Evolutionary conservation across 2,888 invertebrate genomes (phyloP).

Genomic region (Cyclophora albipunctata): DNA sequence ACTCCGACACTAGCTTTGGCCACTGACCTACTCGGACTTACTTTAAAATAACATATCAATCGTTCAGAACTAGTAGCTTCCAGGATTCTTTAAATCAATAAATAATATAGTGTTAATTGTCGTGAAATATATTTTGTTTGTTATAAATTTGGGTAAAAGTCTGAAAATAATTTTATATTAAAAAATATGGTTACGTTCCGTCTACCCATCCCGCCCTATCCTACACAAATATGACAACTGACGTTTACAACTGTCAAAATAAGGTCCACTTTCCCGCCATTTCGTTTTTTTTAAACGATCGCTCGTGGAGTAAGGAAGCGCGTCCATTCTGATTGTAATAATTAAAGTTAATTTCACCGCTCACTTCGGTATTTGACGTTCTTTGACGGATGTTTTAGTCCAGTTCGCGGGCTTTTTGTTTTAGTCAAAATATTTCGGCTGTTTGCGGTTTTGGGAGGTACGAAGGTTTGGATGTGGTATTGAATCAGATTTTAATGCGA

Average conservation of each 20-base stretch:
- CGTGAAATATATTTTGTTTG: too few species aligned
- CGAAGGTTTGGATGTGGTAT: conserved; percentile 10
- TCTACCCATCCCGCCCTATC: too few species aligned
- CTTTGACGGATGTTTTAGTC: conserved; percentile 32
- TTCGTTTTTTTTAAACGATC: conserved; percentile 6
- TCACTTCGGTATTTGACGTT: conserved; percentile 33
- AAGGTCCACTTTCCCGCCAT: conserved; percentile 10
- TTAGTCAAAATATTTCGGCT: conserved; percentile 23
- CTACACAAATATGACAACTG: conserved; percentile 1
- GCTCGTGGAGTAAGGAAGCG: neutral
- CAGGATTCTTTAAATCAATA: too few species aligned
- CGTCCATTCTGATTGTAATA: conserved; percentile 24
- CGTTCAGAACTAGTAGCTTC: too few species aligned
- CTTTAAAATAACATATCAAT: too few species aligned
- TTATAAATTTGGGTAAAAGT: too few species aligned
- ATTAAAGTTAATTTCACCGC: conserved; percentile 41
- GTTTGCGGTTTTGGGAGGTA: conserved; percentile 8
- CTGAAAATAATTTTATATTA: too few species aligned
- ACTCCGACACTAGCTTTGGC: too few species aligned
- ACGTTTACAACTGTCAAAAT: conserved; percentile 14
- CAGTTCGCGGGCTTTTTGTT: conserved; percentile 25
- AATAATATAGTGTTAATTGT: too few species aligned
- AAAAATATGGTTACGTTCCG: too few species aligned
- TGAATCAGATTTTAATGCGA: too few species aligned
- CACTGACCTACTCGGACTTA: too few species aligned